Evolutionary conservation across 2,888 invertebrate genomes (phyloP).

Genomic region (Sarcophaga carnaria): DNA sequence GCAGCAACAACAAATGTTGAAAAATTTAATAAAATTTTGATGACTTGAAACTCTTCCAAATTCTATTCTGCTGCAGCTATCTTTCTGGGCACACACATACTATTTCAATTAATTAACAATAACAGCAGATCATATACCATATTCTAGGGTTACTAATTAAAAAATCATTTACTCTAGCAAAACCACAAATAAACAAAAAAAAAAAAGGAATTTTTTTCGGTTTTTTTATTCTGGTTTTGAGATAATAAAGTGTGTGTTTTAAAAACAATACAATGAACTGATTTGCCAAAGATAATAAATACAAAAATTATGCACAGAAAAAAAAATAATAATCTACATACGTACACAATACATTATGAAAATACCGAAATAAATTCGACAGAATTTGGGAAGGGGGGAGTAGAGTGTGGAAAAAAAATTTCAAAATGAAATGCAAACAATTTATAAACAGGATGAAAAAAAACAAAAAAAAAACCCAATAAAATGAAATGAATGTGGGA

Average conservation of each 20-base stretch:
- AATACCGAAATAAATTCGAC: neutral
- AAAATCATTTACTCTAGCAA: neutral
- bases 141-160: neutral
- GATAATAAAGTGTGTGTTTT: constrained; percentile 44
- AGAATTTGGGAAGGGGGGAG: neutral
- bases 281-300: constrained; percentile 56
- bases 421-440: too few relatives aligned
- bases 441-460: too few relatives aligned
- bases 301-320: neutral
- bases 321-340: neutral
- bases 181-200: constrained; percentile 24
- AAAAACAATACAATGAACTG: constrained; percentile 54
- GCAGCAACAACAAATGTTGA: too few relatives aligned
- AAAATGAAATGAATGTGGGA: too few relatives aligned
- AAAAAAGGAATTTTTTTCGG: neutral
- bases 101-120: too few relatives aligned
- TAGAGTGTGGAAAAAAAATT: too few relatives aligned
- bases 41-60: too few relatives aligned
- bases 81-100: too few relatives aligned
- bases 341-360: neutral
- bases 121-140: neutral
- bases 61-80: too few relatives aligned
- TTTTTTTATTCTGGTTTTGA: neutral
- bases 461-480: too few relatives aligned
- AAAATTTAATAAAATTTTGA: too few relatives aligned